phyloP scores from a whole-genome alignment of 2,888 invertebrate species.

The Yponomeuta malinellus region DNA sequence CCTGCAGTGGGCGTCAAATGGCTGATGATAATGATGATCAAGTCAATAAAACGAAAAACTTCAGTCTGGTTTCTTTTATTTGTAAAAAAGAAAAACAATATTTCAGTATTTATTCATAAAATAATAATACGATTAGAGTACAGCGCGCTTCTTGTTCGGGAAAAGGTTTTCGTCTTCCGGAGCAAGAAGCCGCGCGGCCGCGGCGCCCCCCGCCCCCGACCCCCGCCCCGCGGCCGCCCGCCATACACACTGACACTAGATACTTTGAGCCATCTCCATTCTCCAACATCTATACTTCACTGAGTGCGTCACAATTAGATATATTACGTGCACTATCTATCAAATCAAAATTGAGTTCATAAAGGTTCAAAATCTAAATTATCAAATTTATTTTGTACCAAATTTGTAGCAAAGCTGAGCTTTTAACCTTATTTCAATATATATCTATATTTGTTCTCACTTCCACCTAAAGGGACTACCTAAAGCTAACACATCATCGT shows the following conservation, averaged over 20 bases:
- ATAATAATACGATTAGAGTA: constrained; percentile 61
- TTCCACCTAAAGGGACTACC: constrained; percentile 34
- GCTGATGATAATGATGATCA: no score
- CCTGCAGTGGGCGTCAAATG: no score
- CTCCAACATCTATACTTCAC: constrained; percentile 29
- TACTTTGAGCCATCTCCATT: constrained; percentile 36
- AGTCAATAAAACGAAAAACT: constrained; percentile 29
- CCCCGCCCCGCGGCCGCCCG: neutral
- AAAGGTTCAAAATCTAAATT: constrained; percentile 41
- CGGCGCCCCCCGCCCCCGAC: neutral
- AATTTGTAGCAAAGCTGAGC: constrained; percentile 30
- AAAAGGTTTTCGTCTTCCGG: constrained; percentile 71
- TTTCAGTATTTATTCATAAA: constrained; percentile 27
- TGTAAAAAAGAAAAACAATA: constrained; percentile 64
- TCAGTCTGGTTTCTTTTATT: constrained; percentile 73
- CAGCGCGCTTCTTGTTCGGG: constrained; percentile 70
- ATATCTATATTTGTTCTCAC: constrained; percentile 26
- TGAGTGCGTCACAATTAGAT: constrained; percentile 42
- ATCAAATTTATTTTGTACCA: constrained; percentile 68
- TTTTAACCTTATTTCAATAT: constrained; percentile 10
- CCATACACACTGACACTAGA: neutral
- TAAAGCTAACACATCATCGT: constrained; percentile 29
- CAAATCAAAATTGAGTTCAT: constrained; percentile 38
- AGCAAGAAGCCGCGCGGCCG: constrained; percentile 60
- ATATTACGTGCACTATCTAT: constrained; percentile 54